These are phyloP conservation scores for Spodoptera picta DNA, from an alignment of 2,888 invertebrate genomes.

Conservation along the genomic window DNA sequence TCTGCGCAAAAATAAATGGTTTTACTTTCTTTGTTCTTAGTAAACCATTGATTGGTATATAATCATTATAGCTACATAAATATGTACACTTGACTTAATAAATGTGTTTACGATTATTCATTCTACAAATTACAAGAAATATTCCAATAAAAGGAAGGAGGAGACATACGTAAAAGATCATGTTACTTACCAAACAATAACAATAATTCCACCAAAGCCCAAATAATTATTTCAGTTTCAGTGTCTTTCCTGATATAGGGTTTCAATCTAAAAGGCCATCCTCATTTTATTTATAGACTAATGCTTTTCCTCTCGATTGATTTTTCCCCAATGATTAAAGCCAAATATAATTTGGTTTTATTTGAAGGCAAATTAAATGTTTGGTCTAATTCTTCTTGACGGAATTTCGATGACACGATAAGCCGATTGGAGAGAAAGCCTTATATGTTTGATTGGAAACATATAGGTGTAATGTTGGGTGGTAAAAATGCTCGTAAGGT, in stretches of 20 bases:
- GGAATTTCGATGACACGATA: conserved; percentile 22
- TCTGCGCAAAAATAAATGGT: too few relatives aligned
- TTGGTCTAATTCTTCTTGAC: conserved; percentile 14
- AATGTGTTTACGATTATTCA: too few relatives aligned
- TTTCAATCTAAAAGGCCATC: conserved; percentile 31
- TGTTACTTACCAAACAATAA: neutral
- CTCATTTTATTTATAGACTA: conserved; percentile 25
- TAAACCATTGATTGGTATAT: too few relatives aligned
- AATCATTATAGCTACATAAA: too few relatives aligned
- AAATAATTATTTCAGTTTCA: conserved; percentile 25
- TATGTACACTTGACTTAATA: too few relatives aligned
- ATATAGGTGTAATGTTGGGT: conserved; percentile 26
- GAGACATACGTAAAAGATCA: conserved; percentile 2
- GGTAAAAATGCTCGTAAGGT: conserved; percentile 33
- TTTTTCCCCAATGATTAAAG: conserved; percentile 34
- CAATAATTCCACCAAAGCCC: conserved; percentile 14
- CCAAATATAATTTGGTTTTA: conserved; percentile 37
- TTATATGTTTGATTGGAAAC: conserved; percentile 24
- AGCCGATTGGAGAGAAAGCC: conserved; percentile 30
- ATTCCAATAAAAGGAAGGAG: neutral
- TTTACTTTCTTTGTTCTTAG: too few relatives aligned
- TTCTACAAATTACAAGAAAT: too few relatives aligned
- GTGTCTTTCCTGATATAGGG: conserved; percentile 11
- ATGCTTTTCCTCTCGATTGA: conserved; percentile 19
- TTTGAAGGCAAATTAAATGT: conserved; percentile 34